Conservation (phyloP, 1,140 invertebrate genomes). For the Trachymyrmex cornetzi region DNA sequence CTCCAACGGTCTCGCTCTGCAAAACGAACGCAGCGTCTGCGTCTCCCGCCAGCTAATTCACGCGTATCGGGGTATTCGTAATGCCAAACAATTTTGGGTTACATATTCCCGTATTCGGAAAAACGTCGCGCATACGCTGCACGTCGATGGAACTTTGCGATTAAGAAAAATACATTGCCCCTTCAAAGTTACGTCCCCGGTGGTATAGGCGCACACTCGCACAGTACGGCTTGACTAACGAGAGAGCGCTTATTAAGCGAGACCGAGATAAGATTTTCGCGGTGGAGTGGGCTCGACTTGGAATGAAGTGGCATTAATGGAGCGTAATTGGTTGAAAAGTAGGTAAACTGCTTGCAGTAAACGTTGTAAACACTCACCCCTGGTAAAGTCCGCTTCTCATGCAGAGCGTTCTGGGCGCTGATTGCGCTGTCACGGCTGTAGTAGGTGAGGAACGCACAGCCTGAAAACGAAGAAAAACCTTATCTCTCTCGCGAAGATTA, state of each 20-base stretch:
- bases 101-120: neutral
- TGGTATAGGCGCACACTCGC: neutral
- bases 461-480: constrained; percentile 59
- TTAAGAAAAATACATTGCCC: constrained; percentile 40
- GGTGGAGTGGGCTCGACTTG: constrained; percentile 17
- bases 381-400: constrained; percentile 98
- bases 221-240: neutral
- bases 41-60: constrained; percentile 54
- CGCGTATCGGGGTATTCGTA: constrained; percentile 8
- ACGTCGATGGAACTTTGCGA: neutral
- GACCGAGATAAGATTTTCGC: constrained; percentile 47
- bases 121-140: constrained; percentile 8
- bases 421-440: constrained; percentile 97
- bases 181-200: neutral
- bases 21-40: constrained; percentile 19
- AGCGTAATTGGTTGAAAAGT: constrained; percentile 54
- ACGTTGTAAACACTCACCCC: constrained; percentile 92
- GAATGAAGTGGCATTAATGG: constrained; percentile 33
- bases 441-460: constrained; percentile 98
- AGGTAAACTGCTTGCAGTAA: constrained; percentile 58
- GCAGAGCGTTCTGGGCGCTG: constrained; percentile 96
- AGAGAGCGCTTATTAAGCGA: constrained; percentile 27
- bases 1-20: constrained; percentile 31
- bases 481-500: constrained; percentile 45
- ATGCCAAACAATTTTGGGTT: constrained; percentile 22